phyloP scores from a whole-genome alignment of 2,888 invertebrate genomes.

The Nomada hirtipes region DNA sequence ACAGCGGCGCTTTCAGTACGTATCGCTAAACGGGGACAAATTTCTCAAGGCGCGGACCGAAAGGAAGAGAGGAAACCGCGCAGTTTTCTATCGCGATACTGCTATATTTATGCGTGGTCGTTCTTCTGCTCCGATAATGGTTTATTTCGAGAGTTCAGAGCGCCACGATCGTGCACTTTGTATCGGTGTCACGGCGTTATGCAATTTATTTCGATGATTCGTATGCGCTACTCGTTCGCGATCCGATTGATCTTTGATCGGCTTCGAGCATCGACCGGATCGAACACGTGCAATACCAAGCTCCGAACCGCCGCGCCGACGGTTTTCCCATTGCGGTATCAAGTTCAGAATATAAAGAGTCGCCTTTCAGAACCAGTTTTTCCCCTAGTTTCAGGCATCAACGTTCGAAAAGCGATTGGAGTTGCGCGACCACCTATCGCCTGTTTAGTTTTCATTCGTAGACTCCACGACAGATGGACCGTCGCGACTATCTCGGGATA shows the following conservation, averaged over 20 bases:
- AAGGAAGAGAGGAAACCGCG: not conserved
- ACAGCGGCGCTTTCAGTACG: too few species aligned
- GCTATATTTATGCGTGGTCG: conserved; percentile 24
- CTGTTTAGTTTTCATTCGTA: not conserved
- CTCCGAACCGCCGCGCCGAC: conserved; percentile 19
- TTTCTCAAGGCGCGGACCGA: not conserved
- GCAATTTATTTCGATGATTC: conserved; percentile 55
- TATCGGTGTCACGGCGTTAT: conserved; percentile 57
- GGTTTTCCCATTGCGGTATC: conserved; percentile 52
- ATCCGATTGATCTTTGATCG: conserved; percentile 64
- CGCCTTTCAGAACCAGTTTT: conserved; percentile 46
- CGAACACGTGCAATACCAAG: conserved; percentile 12
- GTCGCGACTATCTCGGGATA: not conserved
- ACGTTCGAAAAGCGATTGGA: not conserved
- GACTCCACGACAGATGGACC: too few species aligned
- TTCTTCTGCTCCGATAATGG: conserved; percentile 22
- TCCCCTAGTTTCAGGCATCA: not conserved
- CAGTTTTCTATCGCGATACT: not conserved
- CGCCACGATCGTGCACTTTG: conserved; percentile 49
- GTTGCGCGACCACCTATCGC: not conserved
- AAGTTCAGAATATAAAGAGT: conserved; percentile 59
- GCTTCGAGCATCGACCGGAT: conserved; percentile 29
- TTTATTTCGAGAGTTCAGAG: conserved; percentile 38
- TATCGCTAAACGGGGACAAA: not conserved
- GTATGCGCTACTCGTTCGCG: conserved; percentile 21